Evolutionary conservation across 2,888 invertebrate genomes (phyloP).

Genomic region (Incurvaria masculella): DNA sequence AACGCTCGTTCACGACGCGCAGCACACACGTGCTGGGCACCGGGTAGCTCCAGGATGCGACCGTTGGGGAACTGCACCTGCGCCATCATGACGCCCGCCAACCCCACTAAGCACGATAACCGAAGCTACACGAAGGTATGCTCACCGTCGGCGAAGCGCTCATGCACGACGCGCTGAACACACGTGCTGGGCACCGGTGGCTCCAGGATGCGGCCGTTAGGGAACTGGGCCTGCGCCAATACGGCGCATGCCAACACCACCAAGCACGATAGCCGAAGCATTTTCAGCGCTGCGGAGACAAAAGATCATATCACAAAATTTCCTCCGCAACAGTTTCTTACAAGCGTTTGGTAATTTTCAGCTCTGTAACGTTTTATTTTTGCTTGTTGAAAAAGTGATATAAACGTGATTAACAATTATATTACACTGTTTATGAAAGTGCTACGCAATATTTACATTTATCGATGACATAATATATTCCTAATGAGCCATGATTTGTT

Average conservation of each 20-base stretch:
- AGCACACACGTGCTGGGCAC: slow-evolving; percentile 72
- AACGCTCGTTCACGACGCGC: slow-evolving; percentile 68
- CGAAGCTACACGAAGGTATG: slow-evolving; percentile 30
- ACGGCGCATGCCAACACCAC: slow-evolving; percentile 26
- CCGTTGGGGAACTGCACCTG: slow-evolving; percentile 73
- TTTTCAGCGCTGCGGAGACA: too few species aligned
- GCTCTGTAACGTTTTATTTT: too few species aligned
- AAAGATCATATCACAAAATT: too few species aligned
- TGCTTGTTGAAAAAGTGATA: too few species aligned
- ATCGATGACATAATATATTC: too few species aligned
- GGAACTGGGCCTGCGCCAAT: slow-evolving; percentile 62
- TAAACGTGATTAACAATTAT: too few species aligned
- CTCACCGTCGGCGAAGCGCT: slow-evolving; percentile 71
- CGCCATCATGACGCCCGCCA: slow-evolving; percentile 28
- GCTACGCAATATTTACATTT: too few species aligned
- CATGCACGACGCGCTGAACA: slow-evolving; percentile 69
- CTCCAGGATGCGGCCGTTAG: slow-evolving; percentile 73
- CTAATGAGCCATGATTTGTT: too few species aligned
- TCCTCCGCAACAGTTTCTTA: too few species aligned
- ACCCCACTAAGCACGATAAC: slow-evolving; percentile 22
- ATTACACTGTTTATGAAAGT: too few species aligned
- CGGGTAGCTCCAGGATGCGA: slow-evolving; percentile 74
- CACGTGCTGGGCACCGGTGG: slow-evolving; percentile 74
- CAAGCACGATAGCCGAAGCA: slow-evolving; percentile 30
- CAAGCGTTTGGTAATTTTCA: too few species aligned